Base-by-base conservation (phyloP, 2,888 invertebrate genomes). In the Drosophila bunnanda region DNA sequence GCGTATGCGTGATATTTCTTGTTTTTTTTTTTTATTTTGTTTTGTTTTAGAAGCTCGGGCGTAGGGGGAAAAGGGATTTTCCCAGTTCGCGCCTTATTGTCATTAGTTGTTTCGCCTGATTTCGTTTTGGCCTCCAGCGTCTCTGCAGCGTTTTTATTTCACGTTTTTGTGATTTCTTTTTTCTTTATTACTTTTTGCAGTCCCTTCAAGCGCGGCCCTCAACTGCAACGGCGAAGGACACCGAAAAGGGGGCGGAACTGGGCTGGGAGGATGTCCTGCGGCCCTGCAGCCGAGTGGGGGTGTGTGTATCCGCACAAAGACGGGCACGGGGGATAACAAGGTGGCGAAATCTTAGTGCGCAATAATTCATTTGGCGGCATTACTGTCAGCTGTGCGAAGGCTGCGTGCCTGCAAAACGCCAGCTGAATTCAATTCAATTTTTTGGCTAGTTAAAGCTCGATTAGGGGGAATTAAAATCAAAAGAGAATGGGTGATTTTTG, bases 51-150 rank as follows among this genome's bases (percentile, higher is more conserved):
- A 4, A 8, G 50, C 32, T 20, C 8, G n/a, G 5, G 15, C 22
- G 28, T 44, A 20, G 43, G 41, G 50, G 9, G 54, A n/a, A 13
- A 52, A n/a, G 30, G 57, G 60, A 75, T 59, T 68, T 75, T 74
- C 59, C 54, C 56, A 74, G 78, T 82, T 77, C 77, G 77, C 82
- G 82, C 82, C 72, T 82, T 84, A 69, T 82, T 80, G 74, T 82
- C 77, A 80, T 80, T 80, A 79, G 68, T 58, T 71, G 17, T 34
- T 41, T 41, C 48, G 62, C 62, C 25, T 48, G 38, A 48, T 61
- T 64, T 53, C 30, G 46, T 71, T 77, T 73, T 75, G 76, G 80
- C 88, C 88, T 81, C 76, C 77, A 83, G 80, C 74, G 77, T 54
- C 62, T 55, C 73, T 70, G 82, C 78, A 70, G 68, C 62, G 44